Evolutionary conservation across 1,140 invertebrate species (phyloP).

Genomic region (Diachasmimorpha longicaudata): DNA sequence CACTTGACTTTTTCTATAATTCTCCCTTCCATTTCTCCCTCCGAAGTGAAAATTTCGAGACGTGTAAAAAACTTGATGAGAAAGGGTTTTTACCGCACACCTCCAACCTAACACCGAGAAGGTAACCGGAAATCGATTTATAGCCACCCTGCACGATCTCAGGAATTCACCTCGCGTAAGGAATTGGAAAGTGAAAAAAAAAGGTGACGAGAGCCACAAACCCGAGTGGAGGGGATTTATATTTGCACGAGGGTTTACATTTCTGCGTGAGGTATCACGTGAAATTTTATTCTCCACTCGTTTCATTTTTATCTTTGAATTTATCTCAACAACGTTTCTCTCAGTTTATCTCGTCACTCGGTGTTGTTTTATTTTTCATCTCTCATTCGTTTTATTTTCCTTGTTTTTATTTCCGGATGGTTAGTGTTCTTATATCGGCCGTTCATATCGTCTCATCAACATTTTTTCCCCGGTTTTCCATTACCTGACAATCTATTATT

Average conservation of each 20-base stretch:
- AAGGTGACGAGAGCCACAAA: background rate
- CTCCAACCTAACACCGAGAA: background rate
- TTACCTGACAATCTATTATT: background rate
- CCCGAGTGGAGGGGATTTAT: background rate
- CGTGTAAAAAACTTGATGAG: background rate
- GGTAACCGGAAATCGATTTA: conserved; percentile 2
- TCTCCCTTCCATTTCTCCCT: no score
- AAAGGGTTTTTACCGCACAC: background rate
- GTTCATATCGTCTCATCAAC: no score
- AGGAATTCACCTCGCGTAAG: background rate
- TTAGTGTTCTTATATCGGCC: background rate
- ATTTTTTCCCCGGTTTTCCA: background rate
- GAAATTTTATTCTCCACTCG: background rate
- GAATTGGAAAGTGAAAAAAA: background rate
- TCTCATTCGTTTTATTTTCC: background rate
- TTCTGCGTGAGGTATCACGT: background rate
- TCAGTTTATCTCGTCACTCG: background rate
- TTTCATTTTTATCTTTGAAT: background rate
- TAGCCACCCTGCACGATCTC: background rate
- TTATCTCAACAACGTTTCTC: background rate
- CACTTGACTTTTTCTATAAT: no score
- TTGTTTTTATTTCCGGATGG: background rate
- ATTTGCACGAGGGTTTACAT: background rate
- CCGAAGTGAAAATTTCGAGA: background rate
- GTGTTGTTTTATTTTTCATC: background rate